Conservation (phyloP, 2,797 vertebrate species). For the Takifugu ocellatus region DNA sequence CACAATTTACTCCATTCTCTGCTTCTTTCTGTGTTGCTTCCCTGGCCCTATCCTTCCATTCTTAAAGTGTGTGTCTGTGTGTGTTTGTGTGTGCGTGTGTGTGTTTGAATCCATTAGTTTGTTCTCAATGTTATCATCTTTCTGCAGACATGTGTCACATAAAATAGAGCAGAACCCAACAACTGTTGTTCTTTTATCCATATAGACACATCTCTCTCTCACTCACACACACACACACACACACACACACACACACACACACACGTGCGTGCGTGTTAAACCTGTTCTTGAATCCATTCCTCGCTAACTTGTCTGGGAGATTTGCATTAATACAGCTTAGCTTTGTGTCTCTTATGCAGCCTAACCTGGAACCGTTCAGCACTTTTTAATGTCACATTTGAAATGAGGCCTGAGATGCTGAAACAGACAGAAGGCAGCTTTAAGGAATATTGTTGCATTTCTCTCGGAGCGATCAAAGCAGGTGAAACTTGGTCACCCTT, state of each 20-base stretch:
- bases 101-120: constrained; percentile 26
- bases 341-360: constrained; percentile 4
- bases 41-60: constrained; percentile 21
- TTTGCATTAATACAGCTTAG: constrained; percentile 21
- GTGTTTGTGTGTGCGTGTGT: constrained; percentile 14
- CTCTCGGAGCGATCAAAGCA: not conserved
- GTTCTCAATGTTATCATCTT: constrained; percentile 47
- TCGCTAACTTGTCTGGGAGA: constrained; percentile 14
- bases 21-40: constrained; percentile 10
- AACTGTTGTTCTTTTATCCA: constrained; percentile 40
- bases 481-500: no score
- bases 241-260: constrained; percentile 30
- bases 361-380: not conserved
- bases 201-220: constrained; percentile 15
- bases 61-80: constrained; percentile 4
- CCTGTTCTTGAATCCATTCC: constrained; percentile 26
- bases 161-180: constrained; percentile 15
- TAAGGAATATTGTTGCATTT: not conserved
- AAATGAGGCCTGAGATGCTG: not conserved
- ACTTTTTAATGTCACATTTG: constrained; percentile 4
- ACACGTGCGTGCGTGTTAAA: constrained; percentile 1
- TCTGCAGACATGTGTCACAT: constrained; percentile 37
- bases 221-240: constrained; percentile 18
- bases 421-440: not conserved
- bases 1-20: constrained; percentile 29